Evolutionary conservation across 1,140 invertebrate genomes (phyloP).

Genomic region (roundworm (Caenorhabditis elegans)): DNA sequence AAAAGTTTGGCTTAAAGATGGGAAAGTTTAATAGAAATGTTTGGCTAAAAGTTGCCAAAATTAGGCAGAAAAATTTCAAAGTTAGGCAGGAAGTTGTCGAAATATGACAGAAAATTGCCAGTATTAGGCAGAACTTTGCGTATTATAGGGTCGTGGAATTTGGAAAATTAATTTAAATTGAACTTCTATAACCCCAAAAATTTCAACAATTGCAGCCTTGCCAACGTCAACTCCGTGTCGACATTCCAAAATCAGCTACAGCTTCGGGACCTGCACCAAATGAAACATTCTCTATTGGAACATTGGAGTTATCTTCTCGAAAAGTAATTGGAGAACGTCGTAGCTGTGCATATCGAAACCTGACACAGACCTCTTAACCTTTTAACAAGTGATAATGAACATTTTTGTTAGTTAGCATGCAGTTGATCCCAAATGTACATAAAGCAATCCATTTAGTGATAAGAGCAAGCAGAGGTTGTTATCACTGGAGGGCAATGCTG

Average conservation of each 20-base stretch:
- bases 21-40: no score
- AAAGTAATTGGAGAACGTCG: conserved; percentile 45
- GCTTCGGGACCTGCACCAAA: conserved; percentile 26
- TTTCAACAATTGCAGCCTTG: conserved; percentile 53
- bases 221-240: conserved; percentile 38
- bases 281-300: conserved; percentile 48
- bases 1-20: no score
- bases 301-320: conserved; percentile 38
- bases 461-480: background rate
- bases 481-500: conserved; percentile 20
- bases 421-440: conserved; percentile 28
- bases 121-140: no score
- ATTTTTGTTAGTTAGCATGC: conserved; percentile 1
- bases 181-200: no score
- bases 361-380: background rate
- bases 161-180: no score
- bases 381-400: background rate
- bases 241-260: conserved; percentile 47
- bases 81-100: no score
- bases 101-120: no score
- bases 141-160: no score
- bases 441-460: conserved; percentile 1
- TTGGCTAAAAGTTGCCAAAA: no score
- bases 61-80: no score
- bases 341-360: conserved; percentile 21